Evolutionary conservation across 2,797 vertebrate species (phyloP).

Genomic region (Pseudomugil tenellus): DNA sequence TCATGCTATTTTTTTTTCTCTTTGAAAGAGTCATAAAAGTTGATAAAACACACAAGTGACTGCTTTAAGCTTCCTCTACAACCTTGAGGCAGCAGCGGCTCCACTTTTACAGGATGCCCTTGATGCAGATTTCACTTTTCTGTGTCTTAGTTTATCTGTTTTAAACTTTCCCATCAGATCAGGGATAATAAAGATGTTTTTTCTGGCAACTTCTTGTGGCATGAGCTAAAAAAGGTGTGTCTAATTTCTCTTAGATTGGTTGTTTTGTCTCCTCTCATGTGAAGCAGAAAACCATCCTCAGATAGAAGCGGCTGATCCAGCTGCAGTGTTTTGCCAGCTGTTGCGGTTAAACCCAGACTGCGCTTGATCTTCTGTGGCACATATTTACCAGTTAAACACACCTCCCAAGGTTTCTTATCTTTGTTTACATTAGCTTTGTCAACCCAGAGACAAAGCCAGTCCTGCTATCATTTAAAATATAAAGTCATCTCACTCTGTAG

Average conservation of each 20-base stretch:
- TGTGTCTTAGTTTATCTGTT: slow-evolving; percentile 9
- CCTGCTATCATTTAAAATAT: slow-evolving; percentile 3
- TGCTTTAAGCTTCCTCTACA: not conserved
- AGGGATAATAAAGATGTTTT: slow-evolving; percentile 19
- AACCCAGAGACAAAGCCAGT: slow-evolving; percentile 24
- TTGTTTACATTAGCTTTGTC: slow-evolving; percentile 55
- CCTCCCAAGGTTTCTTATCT: slow-evolving; percentile 41
- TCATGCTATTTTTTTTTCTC: not conserved
- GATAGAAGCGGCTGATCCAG: slow-evolving; percentile 35
- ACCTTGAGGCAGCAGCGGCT: not conserved
- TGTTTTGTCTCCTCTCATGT: slow-evolving; percentile 16
- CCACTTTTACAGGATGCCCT: not conserved
- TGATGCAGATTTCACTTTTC: slow-evolving; percentile 7
- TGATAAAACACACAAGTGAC: not conserved
- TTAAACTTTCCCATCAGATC: slow-evolving; percentile 13
- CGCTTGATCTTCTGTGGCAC: slow-evolving; percentile 23
- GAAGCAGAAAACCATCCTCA: slow-evolving; percentile 1
- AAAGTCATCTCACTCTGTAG: slow-evolving; percentile 9
- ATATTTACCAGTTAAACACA: slow-evolving; percentile 42
- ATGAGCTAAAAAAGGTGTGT: slow-evolving; percentile 6
- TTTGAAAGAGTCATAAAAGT: not conserved
- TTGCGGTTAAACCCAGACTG: slow-evolving; percentile 39
- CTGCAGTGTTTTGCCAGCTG: slow-evolving; percentile 39
- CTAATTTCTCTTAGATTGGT: slow-evolving; percentile 11
- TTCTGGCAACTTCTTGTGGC: slow-evolving; percentile 6